Base-by-base conservation (phyloP, 2,797 vertebrate genomes). In the Sarcoramphus papa region DNA sequence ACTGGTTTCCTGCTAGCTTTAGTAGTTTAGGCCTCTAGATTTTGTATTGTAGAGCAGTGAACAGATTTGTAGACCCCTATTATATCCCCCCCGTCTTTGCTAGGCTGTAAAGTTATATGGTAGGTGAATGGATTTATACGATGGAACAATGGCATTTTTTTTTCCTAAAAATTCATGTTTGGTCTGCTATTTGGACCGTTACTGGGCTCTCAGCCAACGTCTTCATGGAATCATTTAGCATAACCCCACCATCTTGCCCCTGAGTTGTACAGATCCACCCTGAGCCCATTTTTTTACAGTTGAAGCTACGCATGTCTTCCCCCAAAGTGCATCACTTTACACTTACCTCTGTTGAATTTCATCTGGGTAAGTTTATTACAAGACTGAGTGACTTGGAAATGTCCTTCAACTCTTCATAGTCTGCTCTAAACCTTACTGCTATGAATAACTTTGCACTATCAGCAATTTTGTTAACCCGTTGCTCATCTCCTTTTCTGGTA, bases 291-390 rank as follows among this genome's bases (percentile, higher is more conserved):
- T 45, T 73, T 76, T 91, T 53, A 31, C 45, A 41, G 28, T 0
- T 65, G 40, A 23, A 48, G 21, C 2, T 1, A n/a, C 0, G 0
- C 5, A 5, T 22, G 7, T 21, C 41, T 57, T 82, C 12, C 31
- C 23, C 18, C 12, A 15, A 22, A 56, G 28, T 6, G 14, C 54
- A 48, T 8, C 41, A 23, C 35, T 82, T 85, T 12, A 1, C 28
- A 4, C 20, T 41, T 72, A 57, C 15, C 28, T 57, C 35, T 53
- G 4, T 4, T 68, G 11, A 75, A 64, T 68, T 78, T 56, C 9
- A 17, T 47, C 48, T 68, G 35, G 12, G 11, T 9, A 40, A 48
- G 40, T 28, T 57, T 60, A 15, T 64, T 53, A 23, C 12, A 31
- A 21, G 28, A 60, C 14, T 63, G 33, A 63, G 21, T 20, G 33